phyloP scores from a whole-genome alignment of 64 coral and sea anemone genomes.

The Pachyseris speciosa region DNA sequence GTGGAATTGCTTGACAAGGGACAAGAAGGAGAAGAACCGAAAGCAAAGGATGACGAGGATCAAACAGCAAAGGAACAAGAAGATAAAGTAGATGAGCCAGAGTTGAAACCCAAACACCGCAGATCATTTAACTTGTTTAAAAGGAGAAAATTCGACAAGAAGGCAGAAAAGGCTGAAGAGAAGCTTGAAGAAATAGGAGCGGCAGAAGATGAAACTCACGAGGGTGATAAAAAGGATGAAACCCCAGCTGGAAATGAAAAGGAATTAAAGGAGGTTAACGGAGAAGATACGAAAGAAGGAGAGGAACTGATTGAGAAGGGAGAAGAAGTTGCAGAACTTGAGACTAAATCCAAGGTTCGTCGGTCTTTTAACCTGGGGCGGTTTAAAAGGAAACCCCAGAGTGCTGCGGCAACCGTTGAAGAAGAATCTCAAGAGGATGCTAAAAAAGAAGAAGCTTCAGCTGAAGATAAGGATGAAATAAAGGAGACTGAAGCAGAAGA shows the following conservation, averaged over 20 bases:
- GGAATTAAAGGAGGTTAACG: background rate
- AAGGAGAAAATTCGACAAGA: conserved; percentile 53
- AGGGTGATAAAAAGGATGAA: conserved; percentile 7
- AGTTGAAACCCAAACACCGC: conserved; percentile 73
- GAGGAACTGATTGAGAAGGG: background rate
- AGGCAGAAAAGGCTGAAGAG: conserved; percentile 25
- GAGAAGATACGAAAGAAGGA: background rate
- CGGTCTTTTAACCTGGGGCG: background rate
- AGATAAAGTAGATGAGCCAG: conserved; percentile 20
- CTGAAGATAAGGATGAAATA: background rate
- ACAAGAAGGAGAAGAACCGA: background rate
- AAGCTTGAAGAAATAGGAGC: conserved; percentile 42
- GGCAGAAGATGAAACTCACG: conserved; percentile 35
- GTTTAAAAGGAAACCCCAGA: background rate
- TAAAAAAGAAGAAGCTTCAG: background rate
- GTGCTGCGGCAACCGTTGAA: background rate
- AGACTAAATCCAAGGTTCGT: background rate
- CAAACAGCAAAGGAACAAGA: background rate
- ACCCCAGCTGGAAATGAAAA: background rate
- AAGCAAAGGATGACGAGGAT: conserved; percentile 1
- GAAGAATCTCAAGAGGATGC: conserved; percentile 25
- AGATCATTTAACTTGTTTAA: conserved; percentile 72
- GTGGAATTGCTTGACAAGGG: background rate
- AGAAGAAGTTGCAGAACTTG: background rate
- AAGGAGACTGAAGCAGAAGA: background rate